Evolutionary conservation across 2,113 vertebrate genomes (phyloP).

Genomic region (Phainopepla nitens): DNA sequence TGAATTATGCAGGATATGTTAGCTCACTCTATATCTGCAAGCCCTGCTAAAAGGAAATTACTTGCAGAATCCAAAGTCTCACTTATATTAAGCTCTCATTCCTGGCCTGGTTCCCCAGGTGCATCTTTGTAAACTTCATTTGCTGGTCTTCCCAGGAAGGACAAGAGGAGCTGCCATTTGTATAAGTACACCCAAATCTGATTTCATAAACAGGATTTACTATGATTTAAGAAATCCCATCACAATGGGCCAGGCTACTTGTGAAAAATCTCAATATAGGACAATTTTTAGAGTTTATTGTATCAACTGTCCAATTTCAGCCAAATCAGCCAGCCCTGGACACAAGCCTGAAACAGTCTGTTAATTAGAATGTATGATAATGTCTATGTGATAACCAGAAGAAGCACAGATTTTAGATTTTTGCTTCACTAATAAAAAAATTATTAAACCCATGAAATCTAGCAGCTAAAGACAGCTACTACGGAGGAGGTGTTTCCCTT

Average conservation of each 20-base stretch:
- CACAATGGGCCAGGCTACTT: background rate
- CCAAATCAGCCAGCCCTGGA: background rate
- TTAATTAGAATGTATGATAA: background rate
- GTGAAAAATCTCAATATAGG: background rate
- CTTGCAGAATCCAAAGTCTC: background rate
- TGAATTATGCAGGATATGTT: background rate
- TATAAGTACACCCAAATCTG: background rate
- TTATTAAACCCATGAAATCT: background rate
- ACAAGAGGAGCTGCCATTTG: background rate
- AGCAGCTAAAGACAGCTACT: background rate
- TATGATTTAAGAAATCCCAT: background rate
- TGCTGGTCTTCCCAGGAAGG: background rate
- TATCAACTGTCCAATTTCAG: background rate
- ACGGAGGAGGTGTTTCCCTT: constrained; percentile 32
- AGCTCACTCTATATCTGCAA: background rate
- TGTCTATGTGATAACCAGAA: background rate
- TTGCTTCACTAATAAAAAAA: background rate
- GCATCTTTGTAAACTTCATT: background rate
- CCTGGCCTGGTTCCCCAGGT: background rate
- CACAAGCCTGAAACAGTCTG: background rate
- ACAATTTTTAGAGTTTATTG: background rate
- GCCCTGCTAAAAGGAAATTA: background rate
- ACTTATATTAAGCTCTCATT: background rate
- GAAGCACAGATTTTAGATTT: background rate
- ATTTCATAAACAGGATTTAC: background rate